phyloP scores from a whole-genome alignment of 1,140 invertebrate species.

The Drosophila suzukii region DNA sequence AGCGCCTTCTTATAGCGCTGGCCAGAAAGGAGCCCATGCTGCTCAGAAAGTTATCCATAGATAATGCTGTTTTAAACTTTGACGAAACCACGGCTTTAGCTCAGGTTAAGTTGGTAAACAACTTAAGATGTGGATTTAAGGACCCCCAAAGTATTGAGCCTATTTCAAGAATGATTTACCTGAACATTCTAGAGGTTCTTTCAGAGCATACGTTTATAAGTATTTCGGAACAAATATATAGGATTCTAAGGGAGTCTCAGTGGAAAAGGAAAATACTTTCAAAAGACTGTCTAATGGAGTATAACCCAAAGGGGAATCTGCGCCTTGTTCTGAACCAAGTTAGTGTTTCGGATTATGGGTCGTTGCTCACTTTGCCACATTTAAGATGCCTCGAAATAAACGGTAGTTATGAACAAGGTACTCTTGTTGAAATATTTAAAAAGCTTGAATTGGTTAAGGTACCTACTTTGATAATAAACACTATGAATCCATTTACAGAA shows the following conservation, averaged over 20 bases:
- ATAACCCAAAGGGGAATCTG: not conserved
- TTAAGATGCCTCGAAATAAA: not conserved
- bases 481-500: not conserved
- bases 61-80: not conserved
- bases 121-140: not conserved
- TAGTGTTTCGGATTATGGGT: not conserved
- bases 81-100: not conserved
- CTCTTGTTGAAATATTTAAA: not conserved
- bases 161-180: not conserved
- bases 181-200: not conserved
- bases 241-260: not conserved
- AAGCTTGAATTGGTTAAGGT: not conserved
- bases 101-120: not conserved
- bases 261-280: not conserved
- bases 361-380: not conserved
- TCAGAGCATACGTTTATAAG: not conserved
- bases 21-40: not conserved
- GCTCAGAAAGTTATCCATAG: not conserved
- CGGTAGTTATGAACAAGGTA: not conserved
- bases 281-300: not conserved
- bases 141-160: not conserved
- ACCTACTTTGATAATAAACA: not conserved
- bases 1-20: not conserved
- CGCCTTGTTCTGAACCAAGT: not conserved
- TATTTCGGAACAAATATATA: not conserved